Evolutionary conservation across 2,797 vertebrate genomes (phyloP).

Genomic region (Ataeniobius toweri): DNA sequence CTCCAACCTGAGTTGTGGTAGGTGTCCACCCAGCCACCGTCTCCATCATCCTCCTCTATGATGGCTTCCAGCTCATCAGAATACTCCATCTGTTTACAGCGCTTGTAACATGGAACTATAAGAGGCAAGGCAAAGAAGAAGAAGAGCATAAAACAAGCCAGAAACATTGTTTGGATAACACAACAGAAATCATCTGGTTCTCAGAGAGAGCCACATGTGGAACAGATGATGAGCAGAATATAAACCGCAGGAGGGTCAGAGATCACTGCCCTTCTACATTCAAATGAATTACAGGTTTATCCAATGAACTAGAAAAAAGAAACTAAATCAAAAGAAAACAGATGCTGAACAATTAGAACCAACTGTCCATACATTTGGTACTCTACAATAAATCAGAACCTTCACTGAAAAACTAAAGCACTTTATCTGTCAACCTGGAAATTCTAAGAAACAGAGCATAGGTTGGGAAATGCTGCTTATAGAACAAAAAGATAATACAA

Average conservation of each 20-base stretch:
- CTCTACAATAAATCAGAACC: not conserved
- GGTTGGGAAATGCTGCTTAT: not conserved
- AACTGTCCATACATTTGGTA: not conserved
- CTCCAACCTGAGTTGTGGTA: conserved; percentile 93
- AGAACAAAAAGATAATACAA: not conserved
- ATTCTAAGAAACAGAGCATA: too few species aligned
- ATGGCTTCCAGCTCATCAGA: conserved; percentile 97
- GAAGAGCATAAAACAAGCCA: not conserved
- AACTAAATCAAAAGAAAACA: not conserved
- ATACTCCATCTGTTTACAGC: conserved; percentile 99
- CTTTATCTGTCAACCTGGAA: too few species aligned
- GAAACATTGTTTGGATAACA: too few species aligned
- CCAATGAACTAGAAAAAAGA: not conserved
- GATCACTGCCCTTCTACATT: too few species aligned
- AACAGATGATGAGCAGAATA: too few species aligned
- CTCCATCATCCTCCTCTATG: conserved; percentile 99
- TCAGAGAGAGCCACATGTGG: too few species aligned
- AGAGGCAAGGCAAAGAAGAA: not conserved
- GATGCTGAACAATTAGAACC: not conserved
- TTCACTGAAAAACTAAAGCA: not conserved
- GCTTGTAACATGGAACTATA: conserved; percentile 95
- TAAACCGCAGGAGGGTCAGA: too few species aligned
- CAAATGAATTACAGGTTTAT: not conserved
- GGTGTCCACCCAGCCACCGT: conserved; percentile 99
- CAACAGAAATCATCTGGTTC: too few species aligned